Conservation (phyloP, 2,797 vertebrate genomes). For the Neosalanx taihuensis region DNA sequence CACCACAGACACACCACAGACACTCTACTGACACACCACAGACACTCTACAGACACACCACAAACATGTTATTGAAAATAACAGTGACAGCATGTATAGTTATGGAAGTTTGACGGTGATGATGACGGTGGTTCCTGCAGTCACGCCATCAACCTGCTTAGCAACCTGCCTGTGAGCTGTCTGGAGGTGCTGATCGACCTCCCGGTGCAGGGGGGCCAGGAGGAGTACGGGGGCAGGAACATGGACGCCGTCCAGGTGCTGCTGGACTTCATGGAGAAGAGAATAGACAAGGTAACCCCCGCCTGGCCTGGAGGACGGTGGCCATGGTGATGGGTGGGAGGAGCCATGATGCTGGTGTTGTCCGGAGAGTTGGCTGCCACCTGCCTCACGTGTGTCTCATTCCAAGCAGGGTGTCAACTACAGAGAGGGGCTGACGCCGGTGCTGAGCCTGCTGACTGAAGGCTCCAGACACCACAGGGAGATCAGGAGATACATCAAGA, state of each 20-base stretch:
- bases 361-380: slow-evolving; percentile 20
- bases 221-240: slow-evolving; percentile 86
- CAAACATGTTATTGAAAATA: no score
- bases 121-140: slow-evolving; percentile 55
- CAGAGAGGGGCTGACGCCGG: slow-evolving; percentile 94
- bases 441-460: slow-evolving; percentile 92
- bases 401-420: slow-evolving; percentile 88
- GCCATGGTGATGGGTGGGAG: no score
- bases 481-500: slow-evolving; percentile 95
- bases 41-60: no score
- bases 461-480: slow-evolving; percentile 90
- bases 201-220: slow-evolving; percentile 80
- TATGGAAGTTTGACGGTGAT: neutral
- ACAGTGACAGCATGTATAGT: neutral
- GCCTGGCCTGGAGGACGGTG: neutral
- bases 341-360: neutral
- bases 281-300: slow-evolving; percentile 90
- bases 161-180: slow-evolving; percentile 91
- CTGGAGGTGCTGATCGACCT: slow-evolving; percentile 89
- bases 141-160: slow-evolving; percentile 95
- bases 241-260: slow-evolving; percentile 86
- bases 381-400: slow-evolving; percentile 31
- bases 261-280: slow-evolving; percentile 94
- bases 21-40: no score
- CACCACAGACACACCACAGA: no score